Evolutionary conservation across 2,113 vertebrate genomes (phyloP), one percentile per base, ranked within the genome.

Genomic region (Petaurus breviceps): DNA sequence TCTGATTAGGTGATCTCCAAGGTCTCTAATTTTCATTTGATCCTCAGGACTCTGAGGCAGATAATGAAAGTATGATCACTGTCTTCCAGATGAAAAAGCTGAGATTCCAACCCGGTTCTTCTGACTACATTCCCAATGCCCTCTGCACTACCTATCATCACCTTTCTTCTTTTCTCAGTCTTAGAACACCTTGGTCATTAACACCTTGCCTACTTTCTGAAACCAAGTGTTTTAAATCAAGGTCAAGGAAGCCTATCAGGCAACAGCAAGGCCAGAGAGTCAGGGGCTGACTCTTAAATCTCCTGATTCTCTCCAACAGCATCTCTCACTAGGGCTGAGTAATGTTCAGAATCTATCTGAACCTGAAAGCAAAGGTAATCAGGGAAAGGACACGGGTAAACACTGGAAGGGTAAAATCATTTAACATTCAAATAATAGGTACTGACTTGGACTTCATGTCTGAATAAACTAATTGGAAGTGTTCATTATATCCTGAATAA

Each of bases 381-480:
- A 92, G 14, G 51, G 51, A 90, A 96, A 96, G 47, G 84, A 94
- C n/a, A 3, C 92, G 24, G 8, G 47, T 50, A 92, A 96, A n/a
- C 25, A 94, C 47, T 91, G 90, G 46, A 96, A 94, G 22, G 89
- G 84, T 77, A 51, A 96, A 28, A 93, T 50, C 3, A 92, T 68
- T 51, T 94, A 91, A 26, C 8, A 92, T 23, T 90, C 43, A 54
- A 92, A 93, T 54, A 84, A 92, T 22, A 95, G 31, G 53, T 22
- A 92, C 93, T 51, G 91, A 1, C 94, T 50, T 96, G 68, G 92
- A 93, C 91, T 94, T 94, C 54, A 93, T 37, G 95, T 91, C 52
- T 55, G 51, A 94, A 93, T 91, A 97, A 97, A 93, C 8, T 94
- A 92, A 92, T 28, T 92, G n/a, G 4, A 96, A 97, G 51, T 51